Conservation (phyloP, 2,113 vertebrate species). For the Paedocypris sp. region DNA sequence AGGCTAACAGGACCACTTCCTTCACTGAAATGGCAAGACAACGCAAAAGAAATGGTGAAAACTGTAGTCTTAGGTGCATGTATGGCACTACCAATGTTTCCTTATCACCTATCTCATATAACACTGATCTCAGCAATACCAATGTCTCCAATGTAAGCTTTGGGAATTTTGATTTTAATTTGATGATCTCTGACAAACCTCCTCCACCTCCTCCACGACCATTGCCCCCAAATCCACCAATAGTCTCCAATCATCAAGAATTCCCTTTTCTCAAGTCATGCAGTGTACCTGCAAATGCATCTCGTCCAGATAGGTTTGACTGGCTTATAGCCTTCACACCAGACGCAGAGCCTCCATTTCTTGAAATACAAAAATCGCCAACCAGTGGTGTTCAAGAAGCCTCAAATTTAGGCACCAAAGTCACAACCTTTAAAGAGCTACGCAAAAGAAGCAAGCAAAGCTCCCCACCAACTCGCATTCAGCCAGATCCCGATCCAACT, state of each 20-base stretch:
- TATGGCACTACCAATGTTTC: constrained; percentile 17
- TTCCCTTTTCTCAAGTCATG: constrained; percentile 44
- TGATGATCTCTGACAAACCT: constrained; percentile 45
- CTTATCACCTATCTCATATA: constrained; percentile 47
- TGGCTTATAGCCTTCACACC: constrained; percentile 94
- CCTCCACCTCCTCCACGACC: constrained; percentile 66
- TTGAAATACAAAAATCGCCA: constrained; percentile 41
- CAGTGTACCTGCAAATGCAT: constrained; percentile 56
- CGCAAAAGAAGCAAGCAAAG: constrained; percentile 66
- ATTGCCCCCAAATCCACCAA: constrained; percentile 45
- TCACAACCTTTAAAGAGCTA: constrained; percentile 88
- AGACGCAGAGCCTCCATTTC: constrained; percentile 58
- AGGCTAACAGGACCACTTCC: constrained; percentile 64
- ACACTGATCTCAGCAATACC: constrained; percentile 42
- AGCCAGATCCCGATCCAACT: constrained; percentile 56
- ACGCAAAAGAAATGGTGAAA: constrained; percentile 62
- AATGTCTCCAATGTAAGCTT: constrained; percentile 38
- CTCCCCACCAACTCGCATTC: constrained; percentile 38
- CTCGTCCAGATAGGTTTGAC: constrained; percentile 68
- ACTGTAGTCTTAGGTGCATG: constrained; percentile 21
- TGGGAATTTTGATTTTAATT: constrained; percentile 42
- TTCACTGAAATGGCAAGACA: constrained; percentile 78
- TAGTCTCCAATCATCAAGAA: constrained; percentile 41
- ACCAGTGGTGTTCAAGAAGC: constrained; percentile 17
- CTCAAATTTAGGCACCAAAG: constrained; percentile 52